Evolutionary conservation across 2,888 invertebrate species (phyloP).

Genomic region (Eristalinus sepulchralis): DNA sequence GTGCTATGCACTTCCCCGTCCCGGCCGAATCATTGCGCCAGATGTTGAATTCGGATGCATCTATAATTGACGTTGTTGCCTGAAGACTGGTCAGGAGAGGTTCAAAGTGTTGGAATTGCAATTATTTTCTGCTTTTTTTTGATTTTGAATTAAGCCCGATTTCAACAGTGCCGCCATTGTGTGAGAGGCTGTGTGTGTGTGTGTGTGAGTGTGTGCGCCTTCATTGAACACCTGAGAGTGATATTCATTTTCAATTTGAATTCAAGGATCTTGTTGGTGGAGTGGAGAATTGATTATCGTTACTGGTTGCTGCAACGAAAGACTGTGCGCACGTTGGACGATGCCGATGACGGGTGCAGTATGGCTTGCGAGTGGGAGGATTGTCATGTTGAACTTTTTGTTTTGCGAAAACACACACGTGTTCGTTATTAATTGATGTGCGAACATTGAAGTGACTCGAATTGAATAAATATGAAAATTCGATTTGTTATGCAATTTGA

Average conservation of each 20-base stretch:
- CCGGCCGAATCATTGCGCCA: constrained; percentile 33
- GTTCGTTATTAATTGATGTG: neutral
- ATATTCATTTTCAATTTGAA: constrained; percentile 46
- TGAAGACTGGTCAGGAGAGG: neutral
- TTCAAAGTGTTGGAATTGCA: constrained; percentile 38
- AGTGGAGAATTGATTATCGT: constrained; percentile 66
- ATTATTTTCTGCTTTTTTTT: neutral
- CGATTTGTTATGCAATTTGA: neutral
- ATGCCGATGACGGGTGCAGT: constrained; percentile 40
- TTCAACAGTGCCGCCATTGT: constrained; percentile 3
- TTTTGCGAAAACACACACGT: neutral
- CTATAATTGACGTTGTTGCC: constrained; percentile 55
- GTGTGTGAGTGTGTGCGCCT: neutral
- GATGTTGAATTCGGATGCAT: constrained; percentile 66
- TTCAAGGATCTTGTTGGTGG: constrained; percentile 61
- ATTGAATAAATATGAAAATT: neutral
- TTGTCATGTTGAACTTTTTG: constrained; percentile 15
- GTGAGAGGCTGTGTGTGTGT: neutral
- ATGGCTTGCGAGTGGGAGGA: constrained; percentile 48
- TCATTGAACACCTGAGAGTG: constrained; percentile 58
- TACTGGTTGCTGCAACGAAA: neutral
- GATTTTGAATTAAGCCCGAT: constrained; percentile 55
- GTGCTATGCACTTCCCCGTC: neutral
- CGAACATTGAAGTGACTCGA: neutral
- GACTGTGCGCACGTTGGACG: neutral